These are phyloP conservation scores for Antigone vipio DNA, from an alignment of 2,113 vertebrate genomes.

Conservation along the genomic window DNA sequence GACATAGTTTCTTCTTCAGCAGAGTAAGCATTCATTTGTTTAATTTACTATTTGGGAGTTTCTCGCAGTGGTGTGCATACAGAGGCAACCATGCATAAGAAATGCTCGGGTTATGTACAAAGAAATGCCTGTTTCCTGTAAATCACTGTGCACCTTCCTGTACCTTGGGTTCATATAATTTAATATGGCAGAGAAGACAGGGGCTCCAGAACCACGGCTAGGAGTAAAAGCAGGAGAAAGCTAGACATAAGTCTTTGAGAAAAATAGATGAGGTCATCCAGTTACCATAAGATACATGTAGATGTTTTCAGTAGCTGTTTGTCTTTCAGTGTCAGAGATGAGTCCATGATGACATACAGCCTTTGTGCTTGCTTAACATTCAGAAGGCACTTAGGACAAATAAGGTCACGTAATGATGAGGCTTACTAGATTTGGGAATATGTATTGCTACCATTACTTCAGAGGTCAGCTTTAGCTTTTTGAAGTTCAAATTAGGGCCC, in stretches of 20 bases:
- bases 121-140: neutral
- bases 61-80: neutral
- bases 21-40: neutral
- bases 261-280: neutral
- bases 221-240: neutral
- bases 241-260: neutral
- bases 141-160: neutral
- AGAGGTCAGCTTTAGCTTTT: constrained; percentile 16
- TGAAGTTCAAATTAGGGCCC: neutral
- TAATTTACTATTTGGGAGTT: neutral
- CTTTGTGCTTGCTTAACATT: neutral
- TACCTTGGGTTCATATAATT: neutral
- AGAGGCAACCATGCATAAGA: neutral
- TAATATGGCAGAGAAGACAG: neutral
- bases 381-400: neutral
- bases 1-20: neutral
- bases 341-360: neutral
- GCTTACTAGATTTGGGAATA: constrained; percentile 8
- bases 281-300: neutral
- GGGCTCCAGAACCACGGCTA: neutral
- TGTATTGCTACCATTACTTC: constrained; percentile 29
- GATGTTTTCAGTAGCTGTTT: neutral
- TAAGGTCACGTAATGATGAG: neutral
- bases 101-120: neutral
- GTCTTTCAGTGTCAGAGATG: neutral